Evolutionary conservation across 2,113 vertebrate genomes (phyloP), one percentile per base, ranked within the genome.

Genomic region (Corythoichthys haematopterus): DNA sequence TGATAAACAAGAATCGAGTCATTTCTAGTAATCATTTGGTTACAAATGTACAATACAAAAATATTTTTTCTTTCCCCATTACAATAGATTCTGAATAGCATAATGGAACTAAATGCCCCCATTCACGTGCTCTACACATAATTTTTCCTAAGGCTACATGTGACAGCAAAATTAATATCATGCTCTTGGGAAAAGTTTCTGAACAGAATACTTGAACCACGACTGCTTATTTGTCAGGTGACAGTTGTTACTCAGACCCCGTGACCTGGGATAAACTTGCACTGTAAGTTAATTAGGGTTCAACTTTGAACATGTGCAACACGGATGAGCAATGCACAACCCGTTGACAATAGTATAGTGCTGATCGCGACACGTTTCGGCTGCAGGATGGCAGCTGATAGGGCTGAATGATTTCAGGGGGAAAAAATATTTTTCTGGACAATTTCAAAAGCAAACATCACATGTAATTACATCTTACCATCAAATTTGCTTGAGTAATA

Each of bases 31-130:
- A 85, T 79, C 14, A 71, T 88, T 84, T 83, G 80, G 82, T 89
- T 82, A 84, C 73, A 88, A 86, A 83, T 85, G 77, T 84, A 85
- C 83, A 83, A 84, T 91, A 90, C 28, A 89, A 88, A 92, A 92
- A 90, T 90, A 89, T 72, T 75, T 66, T 69, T 55, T 55, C 36
- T 64, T 15, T 43, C 10, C 55, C 20, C 35, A 38, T 64, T 65
- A 68, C 65, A 50, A 68, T 62, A 47, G 59, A 56, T 35, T 40
- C 50, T 72, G 50, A 62, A 84, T 58, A 67, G 11, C 35, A 65
- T 50, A 35, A 74, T 16, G 2, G 14, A 69, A 71, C 43, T 72
- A 12, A 45, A 68, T 15, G 9, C 67, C 40, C 68, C 35, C 37
- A 12, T 68, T 58, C 59, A 58, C 61, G 65, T 71, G 74, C 66